These are phyloP conservation scores for Aspidapion aeneum DNA, from an alignment of 2,888 invertebrate species.

Conservation along the genomic window DNA sequence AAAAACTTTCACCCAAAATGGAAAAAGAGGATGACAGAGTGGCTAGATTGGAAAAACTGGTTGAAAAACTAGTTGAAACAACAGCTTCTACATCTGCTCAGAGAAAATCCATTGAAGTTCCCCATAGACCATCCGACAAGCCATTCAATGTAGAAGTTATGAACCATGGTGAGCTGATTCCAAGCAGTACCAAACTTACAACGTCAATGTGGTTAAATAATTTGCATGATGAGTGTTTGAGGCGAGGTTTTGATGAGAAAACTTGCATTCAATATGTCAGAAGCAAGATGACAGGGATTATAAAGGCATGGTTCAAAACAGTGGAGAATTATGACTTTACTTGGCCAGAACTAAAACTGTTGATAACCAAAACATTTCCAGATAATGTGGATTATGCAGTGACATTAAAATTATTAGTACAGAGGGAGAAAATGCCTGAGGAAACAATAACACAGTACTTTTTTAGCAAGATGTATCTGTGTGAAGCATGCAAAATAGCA, in stretches of 20 bases:
- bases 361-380: slow-evolving; percentile 35
- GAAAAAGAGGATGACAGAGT: slow-evolving; percentile 25
- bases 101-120: slow-evolving; percentile 1
- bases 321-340: slow-evolving; percentile 32
- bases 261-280: slow-evolving; percentile 31
- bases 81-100: slow-evolving; percentile 3
- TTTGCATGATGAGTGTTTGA: slow-evolving; percentile 32
- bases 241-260: slow-evolving; percentile 32
- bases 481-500: slow-evolving; percentile 36
- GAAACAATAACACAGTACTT: slow-evolving; percentile 36
- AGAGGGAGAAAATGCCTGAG: slow-evolving; percentile 30
- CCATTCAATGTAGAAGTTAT: slow-evolving; percentile 1
- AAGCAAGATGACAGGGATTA: slow-evolving; percentile 35
- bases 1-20: neutral
- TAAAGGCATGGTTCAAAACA: slow-evolving; percentile 37
- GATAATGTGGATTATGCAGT: slow-evolving; percentile 35
- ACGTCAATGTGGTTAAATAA: slow-evolving; percentile 38
- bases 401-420: slow-evolving; percentile 31
- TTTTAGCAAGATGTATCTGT: slow-evolving; percentile 36
- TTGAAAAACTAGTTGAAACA: slow-evolving; percentile 30
- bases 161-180: slow-evolving; percentile 25
- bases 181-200: slow-evolving; percentile 29
- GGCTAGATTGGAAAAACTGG: slow-evolving; percentile 34
- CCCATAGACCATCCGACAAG: neutral
- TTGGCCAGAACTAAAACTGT: slow-evolving; percentile 37